A percentile compares a stretch with the other conserved stretches of the same genome.
These are phyloP conservation scores for Agriopis leucophaearia DNA, from an alignment of 2,888 invertebrate genomes.

Conservation along the genomic window DNA sequence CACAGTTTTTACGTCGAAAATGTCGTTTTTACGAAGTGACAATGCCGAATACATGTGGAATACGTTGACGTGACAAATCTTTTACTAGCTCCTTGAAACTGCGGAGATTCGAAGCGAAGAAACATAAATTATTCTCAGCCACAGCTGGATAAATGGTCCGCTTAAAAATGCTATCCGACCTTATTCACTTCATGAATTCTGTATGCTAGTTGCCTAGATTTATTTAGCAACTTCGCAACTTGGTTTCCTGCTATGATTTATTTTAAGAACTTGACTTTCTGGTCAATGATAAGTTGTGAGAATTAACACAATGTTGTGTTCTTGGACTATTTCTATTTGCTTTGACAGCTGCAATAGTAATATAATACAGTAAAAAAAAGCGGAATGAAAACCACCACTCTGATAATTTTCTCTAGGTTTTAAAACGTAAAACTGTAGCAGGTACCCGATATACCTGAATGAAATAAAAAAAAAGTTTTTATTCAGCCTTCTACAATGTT, in stretches of 20 bases:
- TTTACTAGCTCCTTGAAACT: constrained; percentile 30
- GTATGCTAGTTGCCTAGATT: constrained; percentile 55
- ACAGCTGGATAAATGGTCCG: constrained; percentile 64
- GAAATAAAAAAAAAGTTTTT: no score
- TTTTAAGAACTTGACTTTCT: not conserved
- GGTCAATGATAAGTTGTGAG: not conserved
- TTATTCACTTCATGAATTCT: constrained; percentile 70
- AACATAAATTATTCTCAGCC: constrained; percentile 66
- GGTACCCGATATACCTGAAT: no score
- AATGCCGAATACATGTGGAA: constrained; percentile 24
- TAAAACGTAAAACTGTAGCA: no score
- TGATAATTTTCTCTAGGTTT: no score
- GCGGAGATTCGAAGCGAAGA: constrained; percentile 56
- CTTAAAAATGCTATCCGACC: constrained; percentile 70
- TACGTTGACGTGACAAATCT: constrained; percentile 36
- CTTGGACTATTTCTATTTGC: no score
- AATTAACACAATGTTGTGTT: not conserved
- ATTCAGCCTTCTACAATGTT: no score
- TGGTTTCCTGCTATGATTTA: constrained; percentile 18
- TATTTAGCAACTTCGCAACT: constrained; percentile 38
- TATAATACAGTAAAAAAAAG: no score
- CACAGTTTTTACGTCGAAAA: constrained; percentile 46
- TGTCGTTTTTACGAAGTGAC: constrained; percentile 34
- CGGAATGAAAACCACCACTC: no score
- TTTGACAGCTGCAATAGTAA: no score